These are phyloP conservation scores for Brachionus angularis DNA, from an alignment of 1,140 invertebrate genomes.

Conservation along the genomic window DNA sequence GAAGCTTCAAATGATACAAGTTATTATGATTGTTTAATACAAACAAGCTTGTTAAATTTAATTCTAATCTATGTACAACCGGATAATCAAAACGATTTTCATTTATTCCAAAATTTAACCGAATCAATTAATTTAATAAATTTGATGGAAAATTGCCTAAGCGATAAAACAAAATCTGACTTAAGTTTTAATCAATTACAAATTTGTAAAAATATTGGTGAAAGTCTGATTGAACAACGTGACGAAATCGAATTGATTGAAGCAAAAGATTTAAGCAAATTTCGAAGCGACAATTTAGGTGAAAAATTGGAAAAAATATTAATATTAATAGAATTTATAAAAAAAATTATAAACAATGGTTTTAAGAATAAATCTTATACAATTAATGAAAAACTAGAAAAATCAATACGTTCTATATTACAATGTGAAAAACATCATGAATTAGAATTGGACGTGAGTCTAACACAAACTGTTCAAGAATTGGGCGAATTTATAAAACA, in stretches of 20 bases:
- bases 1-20: not conserved
- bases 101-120: constrained; percentile 11
- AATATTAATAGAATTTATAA: constrained; percentile 26
- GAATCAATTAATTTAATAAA: not conserved
- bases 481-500: too few relatives aligned
- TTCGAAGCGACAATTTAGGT: not conserved
- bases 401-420: too few relatives aligned
- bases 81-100: not conserved
- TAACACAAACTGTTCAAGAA: too few relatives aligned
- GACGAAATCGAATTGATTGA: not conserved
- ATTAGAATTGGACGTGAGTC: too few relatives aligned
- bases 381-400: not conserved
- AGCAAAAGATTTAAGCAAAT: not conserved
- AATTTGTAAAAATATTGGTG: not conserved
- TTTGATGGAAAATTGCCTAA: not conserved
- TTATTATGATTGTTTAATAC: not conserved
- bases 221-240: constrained; percentile 9
- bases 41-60: not conserved
- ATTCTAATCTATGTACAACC: not conserved
- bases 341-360: not conserved
- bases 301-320: constrained; percentile 16
- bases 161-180: not conserved
- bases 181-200: constrained; percentile 22
- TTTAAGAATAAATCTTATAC: constrained; percentile 3
- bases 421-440: too few relatives aligned